Conservation (phyloP, 1,140 invertebrate species). For the Chlorops oryzae region DNA sequence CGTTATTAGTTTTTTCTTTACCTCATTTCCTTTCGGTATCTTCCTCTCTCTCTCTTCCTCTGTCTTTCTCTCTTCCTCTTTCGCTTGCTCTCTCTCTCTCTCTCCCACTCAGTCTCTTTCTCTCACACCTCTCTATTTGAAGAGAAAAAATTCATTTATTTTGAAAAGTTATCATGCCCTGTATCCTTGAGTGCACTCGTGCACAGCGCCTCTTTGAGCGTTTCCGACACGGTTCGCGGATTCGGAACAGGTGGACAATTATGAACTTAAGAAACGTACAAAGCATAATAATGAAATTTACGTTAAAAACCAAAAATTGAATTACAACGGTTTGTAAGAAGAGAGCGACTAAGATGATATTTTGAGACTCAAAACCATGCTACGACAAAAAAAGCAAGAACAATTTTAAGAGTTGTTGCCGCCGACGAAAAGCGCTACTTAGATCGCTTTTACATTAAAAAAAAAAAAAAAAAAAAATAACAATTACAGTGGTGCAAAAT, state of each 20-base stretch:
- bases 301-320: no score
- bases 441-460: conserved; percentile 24
- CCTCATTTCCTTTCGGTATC: neutral
- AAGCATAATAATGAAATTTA: no score
- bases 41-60: neutral
- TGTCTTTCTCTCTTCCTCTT: neutral
- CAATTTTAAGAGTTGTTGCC: no score
- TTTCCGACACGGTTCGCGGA: no score
- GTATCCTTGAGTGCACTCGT: neutral
- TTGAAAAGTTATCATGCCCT: neutral
- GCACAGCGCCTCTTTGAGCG: no score
- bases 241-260: no score
- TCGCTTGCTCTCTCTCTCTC: neutral
- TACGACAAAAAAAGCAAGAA: no score
- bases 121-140: neutral
- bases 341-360: no score
- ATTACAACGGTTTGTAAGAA: no score
- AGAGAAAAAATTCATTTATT: neutral
- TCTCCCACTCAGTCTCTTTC: neutral
- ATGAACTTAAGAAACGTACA: no score
- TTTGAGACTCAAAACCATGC: no score
- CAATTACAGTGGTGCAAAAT: conserved; percentile 14
- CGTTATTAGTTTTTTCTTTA: neutral
- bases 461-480: conserved; percentile 28
- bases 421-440: conserved; percentile 25